Evolutionary conservation across 2,113 vertebrate species (phyloP).

Genomic region (Cavia aperea): DNA sequence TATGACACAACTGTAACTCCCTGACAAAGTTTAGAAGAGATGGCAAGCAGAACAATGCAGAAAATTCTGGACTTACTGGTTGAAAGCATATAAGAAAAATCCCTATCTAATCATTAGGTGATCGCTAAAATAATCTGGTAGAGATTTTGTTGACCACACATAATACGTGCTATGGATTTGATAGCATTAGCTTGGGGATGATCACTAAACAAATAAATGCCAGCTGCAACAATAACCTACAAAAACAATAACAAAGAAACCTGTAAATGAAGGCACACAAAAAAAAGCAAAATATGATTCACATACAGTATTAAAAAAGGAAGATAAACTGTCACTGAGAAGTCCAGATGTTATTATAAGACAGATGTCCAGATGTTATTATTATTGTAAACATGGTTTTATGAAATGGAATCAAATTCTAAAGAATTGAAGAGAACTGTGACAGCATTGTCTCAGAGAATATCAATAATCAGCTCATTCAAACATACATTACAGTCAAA

Average conservation of each 20-base stretch:
- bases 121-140: background rate
- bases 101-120: background rate
- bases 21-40: background rate
- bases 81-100: background rate
- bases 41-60: background rate
- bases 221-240: background rate
- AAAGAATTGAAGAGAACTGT: background rate
- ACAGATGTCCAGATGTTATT: background rate
- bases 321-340: background rate
- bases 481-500: background rate
- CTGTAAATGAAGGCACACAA: background rate
- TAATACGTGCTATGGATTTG: background rate
- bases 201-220: background rate
- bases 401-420: background rate
- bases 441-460: background rate
- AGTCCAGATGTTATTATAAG: background rate
- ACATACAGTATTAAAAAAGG: background rate
- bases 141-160: background rate
- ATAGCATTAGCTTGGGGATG: background rate
- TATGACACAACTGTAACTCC: background rate
- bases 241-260: background rate
- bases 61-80: background rate
- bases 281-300: background rate
- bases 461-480: background rate
- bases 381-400: background rate